Conservation (phyloP, 2,888 invertebrate genomes). For the Himalopsyche anomala region DNA sequence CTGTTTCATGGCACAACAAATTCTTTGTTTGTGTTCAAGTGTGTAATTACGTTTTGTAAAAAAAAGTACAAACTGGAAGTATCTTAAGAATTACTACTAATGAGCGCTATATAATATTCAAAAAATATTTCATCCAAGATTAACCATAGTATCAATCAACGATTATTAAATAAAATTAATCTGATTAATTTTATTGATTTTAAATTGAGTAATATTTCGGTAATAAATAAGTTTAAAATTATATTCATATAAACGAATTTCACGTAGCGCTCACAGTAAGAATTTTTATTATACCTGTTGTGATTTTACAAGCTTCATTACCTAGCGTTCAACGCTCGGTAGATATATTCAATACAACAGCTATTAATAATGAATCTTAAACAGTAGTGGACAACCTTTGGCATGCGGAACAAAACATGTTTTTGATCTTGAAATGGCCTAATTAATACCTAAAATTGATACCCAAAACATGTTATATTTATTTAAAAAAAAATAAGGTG, state of each 20-base stretch:
- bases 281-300: background rate
- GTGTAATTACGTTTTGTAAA: conserved; percentile 40
- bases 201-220: too few relatives aligned
- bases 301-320: conserved; percentile 43
- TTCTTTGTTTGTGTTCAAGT: conserved; percentile 42
- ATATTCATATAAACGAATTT: background rate
- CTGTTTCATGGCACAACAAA: conserved; percentile 38
- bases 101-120: background rate
- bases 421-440: too few relatives aligned
- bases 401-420: too few relatives aligned
- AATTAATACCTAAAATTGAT: too few relatives aligned
- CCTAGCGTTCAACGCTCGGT: conserved; percentile 38
- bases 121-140: too few relatives aligned
- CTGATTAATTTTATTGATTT: too few relatives aligned
- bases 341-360: conserved; percentile 42
- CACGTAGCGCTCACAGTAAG: background rate
- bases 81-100: background rate
- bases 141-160: too few relatives aligned
- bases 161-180: too few relatives aligned
- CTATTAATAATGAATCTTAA: conserved; percentile 33
- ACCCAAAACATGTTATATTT: too few relatives aligned
- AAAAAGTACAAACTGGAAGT: conserved; percentile 8
- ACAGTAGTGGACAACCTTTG: background rate
- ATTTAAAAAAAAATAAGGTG: too few relatives aligned
- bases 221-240: background rate